Conservation (phyloP, 2,888 invertebrate genomes). For the Diploptera punctata region DNA sequence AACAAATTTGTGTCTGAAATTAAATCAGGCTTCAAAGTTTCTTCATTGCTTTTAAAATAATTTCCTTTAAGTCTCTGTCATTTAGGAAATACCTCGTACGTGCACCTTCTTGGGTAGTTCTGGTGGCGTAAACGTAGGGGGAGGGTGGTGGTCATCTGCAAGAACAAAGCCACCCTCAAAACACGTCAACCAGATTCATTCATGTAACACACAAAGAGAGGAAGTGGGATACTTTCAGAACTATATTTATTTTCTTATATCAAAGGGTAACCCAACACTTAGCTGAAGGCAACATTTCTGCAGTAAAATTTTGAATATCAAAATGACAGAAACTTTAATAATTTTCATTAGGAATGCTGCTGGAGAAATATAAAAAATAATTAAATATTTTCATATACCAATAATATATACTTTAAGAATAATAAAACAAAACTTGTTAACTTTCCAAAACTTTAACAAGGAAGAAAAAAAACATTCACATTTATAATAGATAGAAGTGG, state of each 20-base stretch:
- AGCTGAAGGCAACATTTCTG: slow-evolving; percentile 20
- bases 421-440: too few relatives aligned
- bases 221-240: not conserved
- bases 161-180: slow-evolving; percentile 56
- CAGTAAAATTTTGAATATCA: not conserved
- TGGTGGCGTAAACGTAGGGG: slow-evolving; percentile 98
- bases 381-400: not conserved
- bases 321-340: slow-evolving; percentile 3
- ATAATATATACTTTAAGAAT: too few relatives aligned
- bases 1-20: slow-evolving; percentile 21
- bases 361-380: not conserved
- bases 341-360: not conserved
- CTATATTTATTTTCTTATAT: not conserved
- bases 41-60: slow-evolving; percentile 20
- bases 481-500: too few relatives aligned
- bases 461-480: not conserved
- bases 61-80: slow-evolving; percentile 52
- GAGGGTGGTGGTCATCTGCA: slow-evolving; percentile 97
- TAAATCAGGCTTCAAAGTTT: slow-evolving; percentile 24
- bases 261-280: slow-evolving; percentile 6
- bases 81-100: slow-evolving; percentile 79
- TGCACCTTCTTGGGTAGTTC: slow-evolving; percentile 99
- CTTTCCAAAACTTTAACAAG: too few relatives aligned
- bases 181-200: slow-evolving; percentile 27
- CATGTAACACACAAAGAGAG: slow-evolving; percentile 13